Evolutionary conservation across 2,797 vertebrate genomes (phyloP), one percentile per base, ranked within the genome.

Genomic region (Calcarius lapponicus): DNA sequence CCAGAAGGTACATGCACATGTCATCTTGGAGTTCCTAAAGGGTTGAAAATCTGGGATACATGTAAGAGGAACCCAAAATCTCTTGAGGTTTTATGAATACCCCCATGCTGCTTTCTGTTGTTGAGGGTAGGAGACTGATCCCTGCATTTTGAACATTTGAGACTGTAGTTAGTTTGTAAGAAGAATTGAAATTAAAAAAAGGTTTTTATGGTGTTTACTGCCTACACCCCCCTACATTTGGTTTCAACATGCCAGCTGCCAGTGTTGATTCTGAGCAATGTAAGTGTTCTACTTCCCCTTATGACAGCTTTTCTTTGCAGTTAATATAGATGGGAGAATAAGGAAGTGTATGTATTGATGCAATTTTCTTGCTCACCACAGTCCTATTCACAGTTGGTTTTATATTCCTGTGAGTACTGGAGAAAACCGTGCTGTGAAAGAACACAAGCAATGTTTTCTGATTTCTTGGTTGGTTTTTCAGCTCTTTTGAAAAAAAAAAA

Each of bases 321-420:
- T 83, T 91, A 42, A 43, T 78, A 31, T 8, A 80, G 47, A 67
- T 65, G 38, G 57, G 56, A 82, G 75, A 94, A 92, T 6, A 62
- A 92, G 92, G 92, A 96, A 94, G 90, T 75, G n/a, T n/a, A 29
- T 13, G 29, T 53, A 65, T 67, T 78, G 65, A 72, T 94, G 69
- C 74, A 71, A 64, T 92, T 91, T 76, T 78, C 74, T 79, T 43
- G 34, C 66, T 96, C 20, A n/a, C 60, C 69, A 48, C 45, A 57
- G 72, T 70, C 45, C 36, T 91, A 8, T 69, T 90, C 36, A 13
- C 69, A n/a, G 45, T 13, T 76, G 21, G 10, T 16, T 80, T 91
- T 94, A 25, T 26, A 13, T 72, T 91, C 32, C 80, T 89, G 43
- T 36, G 40, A 78, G 7, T 32, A 19, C 12, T 93, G 72, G 64